phyloP scores from a whole-genome alignment of 2,113 vertebrate genomes.

The Jaculus jaculus region DNA sequence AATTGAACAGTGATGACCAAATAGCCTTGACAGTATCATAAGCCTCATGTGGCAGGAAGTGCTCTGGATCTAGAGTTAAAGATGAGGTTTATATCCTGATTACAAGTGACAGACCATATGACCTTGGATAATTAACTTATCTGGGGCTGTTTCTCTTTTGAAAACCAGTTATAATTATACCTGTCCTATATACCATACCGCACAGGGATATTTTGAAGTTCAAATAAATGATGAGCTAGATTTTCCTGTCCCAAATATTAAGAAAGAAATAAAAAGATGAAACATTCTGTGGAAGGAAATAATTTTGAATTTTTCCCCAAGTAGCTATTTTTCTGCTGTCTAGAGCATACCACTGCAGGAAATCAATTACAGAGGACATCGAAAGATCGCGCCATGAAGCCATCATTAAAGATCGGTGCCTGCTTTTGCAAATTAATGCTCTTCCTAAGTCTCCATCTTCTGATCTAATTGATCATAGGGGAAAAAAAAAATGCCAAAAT shows the following conservation, averaged over 20 bases:
- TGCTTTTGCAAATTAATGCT: constrained; percentile 21
- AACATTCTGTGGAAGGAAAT: neutral
- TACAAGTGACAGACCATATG: neutral
- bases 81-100: rapidly evolving
- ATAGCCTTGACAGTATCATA: neutral
- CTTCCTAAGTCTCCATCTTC: neutral
- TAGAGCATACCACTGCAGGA: neutral
- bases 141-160: constrained; percentile 25
- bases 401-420: neutral
- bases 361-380: neutral
- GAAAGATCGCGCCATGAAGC: neutral
- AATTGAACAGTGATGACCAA: neutral
- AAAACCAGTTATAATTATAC: constrained; percentile 50
- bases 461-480: neutral
- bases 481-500: neutral
- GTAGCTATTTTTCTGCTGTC: neutral
- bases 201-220: constrained; percentile 25
- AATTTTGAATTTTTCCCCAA: constrained; percentile 1
- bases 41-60: neutral
- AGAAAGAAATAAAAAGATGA: neutral
- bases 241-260: constrained; percentile 55
- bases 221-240: constrained; percentile 47
- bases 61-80: neutral
- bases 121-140: constrained; percentile 9
- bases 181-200: constrained; percentile 47